Evolutionary conservation across 23 tunicate genomes (phyloP).

Genomic region (Corella eumyota): DNA sequence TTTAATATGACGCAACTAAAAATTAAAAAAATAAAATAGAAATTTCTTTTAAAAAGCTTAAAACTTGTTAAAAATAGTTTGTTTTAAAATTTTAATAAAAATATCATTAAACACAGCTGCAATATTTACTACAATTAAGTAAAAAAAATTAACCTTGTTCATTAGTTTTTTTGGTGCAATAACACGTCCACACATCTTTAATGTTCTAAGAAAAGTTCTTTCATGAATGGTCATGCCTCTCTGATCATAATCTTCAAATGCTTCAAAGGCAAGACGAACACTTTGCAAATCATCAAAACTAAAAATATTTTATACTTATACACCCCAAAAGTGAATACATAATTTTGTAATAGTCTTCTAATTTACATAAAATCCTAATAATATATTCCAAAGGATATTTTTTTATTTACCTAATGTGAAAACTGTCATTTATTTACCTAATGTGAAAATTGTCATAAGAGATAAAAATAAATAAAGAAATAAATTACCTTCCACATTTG

Average conservation of each 20-base stretch:
- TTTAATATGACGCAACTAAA: slow-evolving; percentile 52
- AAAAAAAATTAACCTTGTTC: slow-evolving; percentile 30
- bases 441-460: background rate
- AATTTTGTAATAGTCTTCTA: no score
- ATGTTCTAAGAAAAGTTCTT: slow-evolving; percentile 31
- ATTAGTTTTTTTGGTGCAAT: slow-evolving; percentile 44
- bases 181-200: slow-evolving; percentile 58
- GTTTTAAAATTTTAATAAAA: background rate
- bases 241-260: slow-evolving; percentile 72
- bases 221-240: slow-evolving; percentile 51
- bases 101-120: no score
- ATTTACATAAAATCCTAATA: no score
- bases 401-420: background rate
- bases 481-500: slow-evolving; percentile 15
- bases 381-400: no score
- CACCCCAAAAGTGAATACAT: no score
- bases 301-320: background rate
- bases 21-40: slow-evolving; percentile 2
- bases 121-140: no score
- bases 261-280: slow-evolving; percentile 60
- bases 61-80: background rate
- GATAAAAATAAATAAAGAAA: background rate
- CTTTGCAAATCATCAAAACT: slow-evolving; percentile 50
- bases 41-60: background rate
- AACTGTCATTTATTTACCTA: background rate